Percentiles rank a stretch among this genome's conserved stretches.
phyloP scores from a whole-genome alignment of 2,888 invertebrate species.

The Antheraea yamamai region DNA sequence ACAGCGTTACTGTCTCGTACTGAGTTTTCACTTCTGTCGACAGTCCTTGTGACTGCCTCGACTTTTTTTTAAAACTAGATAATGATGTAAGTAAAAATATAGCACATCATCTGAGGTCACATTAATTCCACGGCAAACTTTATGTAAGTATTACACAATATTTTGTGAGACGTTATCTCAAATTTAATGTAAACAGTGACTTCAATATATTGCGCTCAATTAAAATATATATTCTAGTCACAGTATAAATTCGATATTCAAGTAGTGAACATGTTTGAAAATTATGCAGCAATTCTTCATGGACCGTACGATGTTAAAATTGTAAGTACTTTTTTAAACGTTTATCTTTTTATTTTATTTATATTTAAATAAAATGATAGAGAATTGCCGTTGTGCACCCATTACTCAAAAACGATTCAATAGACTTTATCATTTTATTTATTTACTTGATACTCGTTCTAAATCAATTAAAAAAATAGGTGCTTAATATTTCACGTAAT shows the following conservation, averaged over 20 bases:
- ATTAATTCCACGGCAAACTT: not conserved
- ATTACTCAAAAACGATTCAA: too few species aligned
- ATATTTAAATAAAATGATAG: not conserved
- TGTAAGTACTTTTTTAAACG: slow-evolving; percentile 72
- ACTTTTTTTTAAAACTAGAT: too few species aligned
- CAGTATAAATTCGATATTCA: not conserved
- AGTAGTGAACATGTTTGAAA: slow-evolving; percentile 57
- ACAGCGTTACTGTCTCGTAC: too few species aligned
- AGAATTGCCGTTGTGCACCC: too few species aligned
- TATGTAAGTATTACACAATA: not conserved
- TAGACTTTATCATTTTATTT: too few species aligned
- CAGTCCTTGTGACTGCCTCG: too few species aligned
- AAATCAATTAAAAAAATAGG: too few species aligned
- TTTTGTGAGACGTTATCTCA: not conserved
- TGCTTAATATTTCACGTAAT: too few species aligned
- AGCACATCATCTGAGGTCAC: not conserved
- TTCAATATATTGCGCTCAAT: not conserved
- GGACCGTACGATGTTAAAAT: slow-evolving; percentile 86
- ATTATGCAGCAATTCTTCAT: slow-evolving; percentile 86
- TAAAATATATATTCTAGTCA: not conserved
- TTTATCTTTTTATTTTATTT: not conserved
- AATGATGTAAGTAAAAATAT: too few species aligned
- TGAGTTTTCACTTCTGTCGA: too few species aligned
- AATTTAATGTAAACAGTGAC: slow-evolving; percentile 17
- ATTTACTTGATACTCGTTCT: too few species aligned